phyloP scores from a whole-genome alignment of 2,888 invertebrate species.

The Leptopilina drosophilae region DNA sequence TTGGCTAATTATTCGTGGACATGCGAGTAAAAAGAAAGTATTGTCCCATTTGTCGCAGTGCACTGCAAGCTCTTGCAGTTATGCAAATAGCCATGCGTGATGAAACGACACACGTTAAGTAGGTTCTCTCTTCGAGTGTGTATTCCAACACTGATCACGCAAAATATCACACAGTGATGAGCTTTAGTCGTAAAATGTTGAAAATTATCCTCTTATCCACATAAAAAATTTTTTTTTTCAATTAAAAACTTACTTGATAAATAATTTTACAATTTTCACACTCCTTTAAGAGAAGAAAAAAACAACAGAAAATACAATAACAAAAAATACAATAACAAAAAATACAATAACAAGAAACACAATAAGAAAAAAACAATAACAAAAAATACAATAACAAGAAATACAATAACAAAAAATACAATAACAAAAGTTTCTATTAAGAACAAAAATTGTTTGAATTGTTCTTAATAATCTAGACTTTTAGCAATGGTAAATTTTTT shows the following conservation, averaged over 20 bases:
- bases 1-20: constrained; percentile 64
- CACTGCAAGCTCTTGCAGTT: constrained; percentile 57
- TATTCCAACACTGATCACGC: constrained; percentile 30
- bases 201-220: not conserved
- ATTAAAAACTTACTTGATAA: no score
- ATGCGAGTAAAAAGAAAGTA: constrained; percentile 58
- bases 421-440: no score
- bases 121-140: constrained; percentile 34
- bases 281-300: no score
- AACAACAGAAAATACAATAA: no score
- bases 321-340: no score
- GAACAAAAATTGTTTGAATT: not conserved
- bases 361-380: no score
- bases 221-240: not conserved
- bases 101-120: constrained; percentile 39
- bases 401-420: no score
- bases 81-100: constrained; percentile 61
- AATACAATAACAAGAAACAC: no score
- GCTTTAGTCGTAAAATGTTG: not conserved
- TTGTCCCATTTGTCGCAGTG: constrained; percentile 31
- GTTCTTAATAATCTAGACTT: no score
- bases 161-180: constrained; percentile 29
- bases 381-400: no score
- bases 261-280: not conserved
- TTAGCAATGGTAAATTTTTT: not conserved